Conservation (phyloP, 2,888 invertebrate genomes). For the Oscheius sp. region DNA sequence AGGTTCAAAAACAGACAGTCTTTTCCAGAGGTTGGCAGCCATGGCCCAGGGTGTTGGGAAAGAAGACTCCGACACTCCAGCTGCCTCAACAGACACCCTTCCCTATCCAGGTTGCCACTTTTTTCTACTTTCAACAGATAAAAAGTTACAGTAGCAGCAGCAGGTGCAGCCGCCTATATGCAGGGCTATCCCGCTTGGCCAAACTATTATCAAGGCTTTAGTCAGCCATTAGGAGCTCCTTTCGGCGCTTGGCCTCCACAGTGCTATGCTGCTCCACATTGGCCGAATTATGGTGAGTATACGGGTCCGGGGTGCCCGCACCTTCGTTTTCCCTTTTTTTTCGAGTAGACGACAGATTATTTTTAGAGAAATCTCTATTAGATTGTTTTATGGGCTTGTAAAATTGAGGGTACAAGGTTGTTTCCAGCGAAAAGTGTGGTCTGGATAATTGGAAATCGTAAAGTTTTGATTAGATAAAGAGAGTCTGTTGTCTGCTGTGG, state of each 20-base stretch:
- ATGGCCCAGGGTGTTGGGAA: slow-evolving; percentile 62
- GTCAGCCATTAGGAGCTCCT: slow-evolving; percentile 54
- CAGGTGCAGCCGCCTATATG: slow-evolving; percentile 47
- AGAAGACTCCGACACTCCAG: slow-evolving; percentile 48
- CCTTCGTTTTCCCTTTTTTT: slow-evolving; percentile 2
- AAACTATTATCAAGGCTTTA: slow-evolving; percentile 51
- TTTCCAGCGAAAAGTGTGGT: too few relatives aligned
- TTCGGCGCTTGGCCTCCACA: slow-evolving; percentile 58
- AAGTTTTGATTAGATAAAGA: neutral
- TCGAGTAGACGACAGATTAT: neutral
- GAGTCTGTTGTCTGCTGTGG: neutral
- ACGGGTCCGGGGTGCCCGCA: slow-evolving; percentile 8
- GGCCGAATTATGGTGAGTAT: slow-evolving; percentile 61
- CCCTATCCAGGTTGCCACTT: slow-evolving; percentile 43
- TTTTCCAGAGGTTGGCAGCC: slow-evolving; percentile 57
- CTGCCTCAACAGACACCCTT: slow-evolving; percentile 44
- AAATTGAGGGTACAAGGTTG: too few relatives aligned
- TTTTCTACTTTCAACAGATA: neutral
- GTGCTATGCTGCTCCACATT: slow-evolving; percentile 58
- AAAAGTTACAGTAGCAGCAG: slow-evolving; percentile 8
- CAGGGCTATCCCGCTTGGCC: slow-evolving; percentile 51
- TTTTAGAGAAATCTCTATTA: neutral
- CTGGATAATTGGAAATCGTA: too few relatives aligned
- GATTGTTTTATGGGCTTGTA: too few relatives aligned
- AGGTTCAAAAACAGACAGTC: neutral